Evolutionary conservation across 2,113 vertebrate genomes (phyloP).

Genomic region (Burhinus oedicnemus): DNA sequence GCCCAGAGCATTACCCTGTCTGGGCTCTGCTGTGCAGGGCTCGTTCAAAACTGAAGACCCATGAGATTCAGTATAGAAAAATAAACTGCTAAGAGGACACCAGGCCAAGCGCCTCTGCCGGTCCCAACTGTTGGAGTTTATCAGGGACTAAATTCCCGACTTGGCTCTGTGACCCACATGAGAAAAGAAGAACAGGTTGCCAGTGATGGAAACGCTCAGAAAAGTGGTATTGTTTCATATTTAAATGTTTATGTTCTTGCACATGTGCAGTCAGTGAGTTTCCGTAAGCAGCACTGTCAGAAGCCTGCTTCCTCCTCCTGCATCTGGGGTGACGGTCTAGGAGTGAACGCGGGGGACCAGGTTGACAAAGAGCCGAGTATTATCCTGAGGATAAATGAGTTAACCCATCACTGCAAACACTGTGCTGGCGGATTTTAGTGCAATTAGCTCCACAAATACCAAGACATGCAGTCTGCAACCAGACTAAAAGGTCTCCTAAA

Average conservation of each 20-base stretch:
- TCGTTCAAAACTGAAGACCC: background rate
- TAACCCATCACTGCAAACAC: constrained; percentile 57
- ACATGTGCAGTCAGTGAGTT: background rate
- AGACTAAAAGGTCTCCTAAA: constrained; percentile 81
- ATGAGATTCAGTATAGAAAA: background rate
- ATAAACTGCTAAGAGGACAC: background rate
- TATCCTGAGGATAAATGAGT: constrained; percentile 68
- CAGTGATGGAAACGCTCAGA: background rate
- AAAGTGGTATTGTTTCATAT: background rate
- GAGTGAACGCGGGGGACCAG: background rate
- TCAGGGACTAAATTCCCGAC: background rate
- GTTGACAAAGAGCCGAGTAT: constrained; percentile 60
- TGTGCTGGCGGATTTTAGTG: constrained; percentile 60
- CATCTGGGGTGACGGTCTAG: background rate
- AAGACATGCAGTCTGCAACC: constrained; percentile 77
- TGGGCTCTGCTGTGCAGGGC: background rate
- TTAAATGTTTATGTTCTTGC: background rate
- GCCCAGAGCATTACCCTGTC: background rate
- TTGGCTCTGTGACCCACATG: background rate
- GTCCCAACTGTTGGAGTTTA: background rate
- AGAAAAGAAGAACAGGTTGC: background rate
- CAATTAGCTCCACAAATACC: constrained; percentile 80
- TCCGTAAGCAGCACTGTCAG: background rate
- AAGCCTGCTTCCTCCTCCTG: background rate
- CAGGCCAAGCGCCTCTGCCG: background rate